Base-by-base conservation (phyloP, 2,797 vertebrate genomes). In the Hylomyscus alleni region DNA sequence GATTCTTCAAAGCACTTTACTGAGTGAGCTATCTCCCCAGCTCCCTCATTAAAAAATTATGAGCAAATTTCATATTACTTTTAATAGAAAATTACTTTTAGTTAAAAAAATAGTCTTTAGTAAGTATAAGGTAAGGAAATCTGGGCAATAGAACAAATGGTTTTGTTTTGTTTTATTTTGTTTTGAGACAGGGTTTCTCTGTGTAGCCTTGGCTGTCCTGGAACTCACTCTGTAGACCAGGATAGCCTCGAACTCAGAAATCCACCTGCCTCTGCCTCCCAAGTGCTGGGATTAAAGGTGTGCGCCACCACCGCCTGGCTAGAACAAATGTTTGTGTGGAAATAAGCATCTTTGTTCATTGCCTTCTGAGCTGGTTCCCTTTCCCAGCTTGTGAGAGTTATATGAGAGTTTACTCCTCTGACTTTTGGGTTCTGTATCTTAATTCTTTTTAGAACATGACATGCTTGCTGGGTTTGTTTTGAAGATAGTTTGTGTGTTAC, bases 51-150 rank as follows among this genome's bases (percentile, higher is more conserved):
- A 34, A 80, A 80, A 80, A 54, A n/a, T 54, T 19, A n/a, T 20
- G 31, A 20, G 37, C 37, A 54, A 80, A 77, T 73, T 88, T 96
- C 15, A 84, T 89, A 50, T 2, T 85, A 83, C 50, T 88, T 92
- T 95, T 73, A 85, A 40, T 8, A 58, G 58, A 80, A 81, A 81
- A 80, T 50, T 34, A 52, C 76, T 78, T 54, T n/a, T 34, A 80
- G 54, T 6, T 34, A 15, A 31, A 47, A 22, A 80, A 80, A 29
- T 54, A n/a, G 2, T 22, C 31, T 78, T 78, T 78, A 80, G 77
- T 54, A 54, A 62, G 24, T 62, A 24, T 12, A 62, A 58, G 11
- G 22, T 58, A 40, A 58, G 22, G 78, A 10, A 58, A 37, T 81
- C 19, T 47, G 44, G 2, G 44, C 24, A 77, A 8, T 50, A 77